Percentiles rank a stretch among this genome's conserved stretches.
phyloP scores from a whole-genome alignment of 2,113 vertebrate genomes.

The Notothenia rossii region DNA sequence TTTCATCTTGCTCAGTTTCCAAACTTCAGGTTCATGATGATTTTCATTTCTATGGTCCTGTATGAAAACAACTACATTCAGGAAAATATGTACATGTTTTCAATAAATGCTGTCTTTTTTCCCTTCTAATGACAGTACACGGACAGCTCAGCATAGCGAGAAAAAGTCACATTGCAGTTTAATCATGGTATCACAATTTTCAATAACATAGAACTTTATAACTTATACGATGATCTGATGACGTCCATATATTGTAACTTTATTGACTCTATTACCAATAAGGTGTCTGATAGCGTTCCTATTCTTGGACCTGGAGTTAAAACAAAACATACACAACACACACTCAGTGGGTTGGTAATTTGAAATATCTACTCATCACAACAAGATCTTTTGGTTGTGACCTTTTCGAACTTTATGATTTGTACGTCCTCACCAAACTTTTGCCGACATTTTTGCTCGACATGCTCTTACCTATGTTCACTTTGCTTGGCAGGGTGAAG shows the following conservation, averaged over 20 bases:
- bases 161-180: not conserved
- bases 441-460: not conserved
- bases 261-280: not conserved
- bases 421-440: not conserved
- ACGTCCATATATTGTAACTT: too few species aligned
- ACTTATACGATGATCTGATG: not conserved
- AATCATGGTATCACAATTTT: not conserved
- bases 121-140: not conserved
- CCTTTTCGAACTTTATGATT: not conserved
- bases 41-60: too few species aligned
- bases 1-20: not conserved
- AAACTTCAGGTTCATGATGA: not conserved
- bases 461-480: not conserved
- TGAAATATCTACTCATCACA: not conserved
- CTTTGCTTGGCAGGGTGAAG: conserved; percentile 72
- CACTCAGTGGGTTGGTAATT: not conserved
- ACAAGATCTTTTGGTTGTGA: not conserved
- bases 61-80: too few species aligned
- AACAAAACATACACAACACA: too few species aligned
- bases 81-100: too few species aligned
- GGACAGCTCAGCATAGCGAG: not conserved
- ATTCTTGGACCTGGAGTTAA: not conserved
- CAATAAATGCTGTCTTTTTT: too few species aligned
- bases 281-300: not conserved
- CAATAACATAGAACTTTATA: not conserved